Percentiles rank a stretch among this genome's conserved stretches.
These are phyloP conservation scores for Cyclopterus lumpus DNA, from an alignment of 2,797 vertebrate species.

Conservation along the genomic window DNA sequence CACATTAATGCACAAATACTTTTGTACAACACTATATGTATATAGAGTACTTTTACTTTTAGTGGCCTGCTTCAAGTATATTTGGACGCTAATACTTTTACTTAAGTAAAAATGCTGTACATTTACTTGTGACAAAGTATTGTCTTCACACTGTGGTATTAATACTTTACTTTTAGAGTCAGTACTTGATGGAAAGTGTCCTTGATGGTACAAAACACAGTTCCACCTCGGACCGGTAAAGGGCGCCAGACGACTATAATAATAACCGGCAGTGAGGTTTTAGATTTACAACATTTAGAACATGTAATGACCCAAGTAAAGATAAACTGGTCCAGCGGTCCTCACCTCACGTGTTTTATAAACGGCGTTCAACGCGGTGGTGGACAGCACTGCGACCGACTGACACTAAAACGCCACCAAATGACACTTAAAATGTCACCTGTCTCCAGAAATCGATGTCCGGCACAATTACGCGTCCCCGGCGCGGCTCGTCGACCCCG, in stretches of 20 bases:
- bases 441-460: not conserved
- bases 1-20: not conserved
- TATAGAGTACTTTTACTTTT: not conserved
- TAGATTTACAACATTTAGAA: constrained; percentile 37
- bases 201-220: not conserved
- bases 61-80: not conserved
- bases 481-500: accelerated
- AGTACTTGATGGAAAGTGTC: not conserved
- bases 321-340: not conserved
- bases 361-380: not conserved
- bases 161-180: not conserved
- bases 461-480: too few species aligned
- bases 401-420: not conserved
- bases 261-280: not conserved
- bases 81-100: not conserved
- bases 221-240: not conserved
- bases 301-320: constrained; percentile 9
- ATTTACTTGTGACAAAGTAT: not conserved
- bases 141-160: not conserved
- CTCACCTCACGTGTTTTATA: not conserved
- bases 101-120: not conserved
- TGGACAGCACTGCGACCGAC: accelerated
- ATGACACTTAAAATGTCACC: not conserved
- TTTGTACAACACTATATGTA: not conserved
- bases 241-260: constrained; percentile 19